Conservation (phyloP, 2,888 invertebrate species). For the Stenurella melanura region DNA sequence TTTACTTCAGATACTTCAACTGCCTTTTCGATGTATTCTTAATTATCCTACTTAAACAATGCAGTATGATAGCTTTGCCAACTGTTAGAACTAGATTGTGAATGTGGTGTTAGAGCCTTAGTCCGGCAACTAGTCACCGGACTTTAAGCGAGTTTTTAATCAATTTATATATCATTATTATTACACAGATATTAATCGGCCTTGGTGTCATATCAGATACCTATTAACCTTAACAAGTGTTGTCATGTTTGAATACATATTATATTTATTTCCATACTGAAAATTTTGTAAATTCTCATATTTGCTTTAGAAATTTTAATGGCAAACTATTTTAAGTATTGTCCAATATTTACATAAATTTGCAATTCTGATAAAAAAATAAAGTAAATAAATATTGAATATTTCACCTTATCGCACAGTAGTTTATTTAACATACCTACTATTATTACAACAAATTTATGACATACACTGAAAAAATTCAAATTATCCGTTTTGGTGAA, state of each 20-base stretch:
- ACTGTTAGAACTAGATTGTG: too few species aligned
- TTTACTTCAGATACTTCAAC: too few species aligned
- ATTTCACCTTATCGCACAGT: constrained; percentile 49
- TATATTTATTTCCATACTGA: background rate
- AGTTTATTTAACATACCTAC: constrained; percentile 32
- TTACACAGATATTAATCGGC: background rate
- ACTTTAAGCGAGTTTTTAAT: too few species aligned
- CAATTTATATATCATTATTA: background rate
- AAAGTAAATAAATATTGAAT: constrained; percentile 54
- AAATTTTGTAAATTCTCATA: constrained; percentile 20
- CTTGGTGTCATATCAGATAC: background rate
- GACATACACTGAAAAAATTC: constrained; percentile 20
- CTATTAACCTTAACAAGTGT: background rate
- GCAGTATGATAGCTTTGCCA: too few species aligned
- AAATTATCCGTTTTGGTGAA: constrained; percentile 18
- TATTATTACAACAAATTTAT: constrained; percentile 31
- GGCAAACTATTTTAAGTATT: constrained; percentile 32
- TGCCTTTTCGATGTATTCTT: too few species aligned
- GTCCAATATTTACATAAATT: constrained; percentile 53
- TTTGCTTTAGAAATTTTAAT: constrained; percentile 29
- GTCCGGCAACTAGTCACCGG: too few species aligned
- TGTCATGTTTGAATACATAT: background rate
- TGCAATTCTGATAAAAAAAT: constrained; percentile 48
- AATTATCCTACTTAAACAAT: too few species aligned
- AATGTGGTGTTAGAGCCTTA: too few species aligned